Base-by-base conservation (phyloP, 1,140 invertebrate genomes). In the Drosophila athabasca region DNA sequence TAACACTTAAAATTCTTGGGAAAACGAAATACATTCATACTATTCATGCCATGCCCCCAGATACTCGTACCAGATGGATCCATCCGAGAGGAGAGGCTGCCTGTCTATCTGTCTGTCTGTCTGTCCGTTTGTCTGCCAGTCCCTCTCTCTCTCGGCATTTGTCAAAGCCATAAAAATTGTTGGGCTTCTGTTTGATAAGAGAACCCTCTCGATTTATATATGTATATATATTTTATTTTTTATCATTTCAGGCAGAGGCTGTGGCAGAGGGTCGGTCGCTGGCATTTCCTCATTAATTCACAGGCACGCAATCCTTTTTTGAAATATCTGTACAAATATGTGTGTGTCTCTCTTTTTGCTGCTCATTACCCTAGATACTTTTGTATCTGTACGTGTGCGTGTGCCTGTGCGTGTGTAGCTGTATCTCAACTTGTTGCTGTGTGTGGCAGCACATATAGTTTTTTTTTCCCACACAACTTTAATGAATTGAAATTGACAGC, bases 91-190 rank as follows among this genome's bases (percentile, higher is more conserved):
- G 26, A 7, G 26, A 29, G 6, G 6, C 26, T 29, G 26, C 6
- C 26, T 29, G 6, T 19, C 17, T 1, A 19, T 19, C 17, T 6
- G 6, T 29, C 26, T 0, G 26, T 19, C 24, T 31, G 7, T 29
- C 7, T 45, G n/a, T n/a, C n/a, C n/a, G n/a, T n/a, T n/a, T n/a
- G n/a, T n/a, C n/a, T n/a, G n/a, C n/a, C n/a, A n/a, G n/a, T n/a
- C n/a, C n/a, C n/a, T 29, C 7, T 45, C 11, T 50, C 59, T 31
- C 57, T 58, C 26, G 57, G 59, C 82, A 88, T 87, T 87, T 88
- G 78, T 87, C 84, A 83, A 89, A 88, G 83, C 65, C 83, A 88
- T 87, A 79, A 88, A 88, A 79, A 89, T 89, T 76, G 71, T 70
- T 89, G 62, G 71, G 83, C 84, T 89, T 45, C 67, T 54, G 66